Evolutionary conservation across 2,797 vertebrate species (phyloP).

Genomic region (Brachymystax lenok): DNA sequence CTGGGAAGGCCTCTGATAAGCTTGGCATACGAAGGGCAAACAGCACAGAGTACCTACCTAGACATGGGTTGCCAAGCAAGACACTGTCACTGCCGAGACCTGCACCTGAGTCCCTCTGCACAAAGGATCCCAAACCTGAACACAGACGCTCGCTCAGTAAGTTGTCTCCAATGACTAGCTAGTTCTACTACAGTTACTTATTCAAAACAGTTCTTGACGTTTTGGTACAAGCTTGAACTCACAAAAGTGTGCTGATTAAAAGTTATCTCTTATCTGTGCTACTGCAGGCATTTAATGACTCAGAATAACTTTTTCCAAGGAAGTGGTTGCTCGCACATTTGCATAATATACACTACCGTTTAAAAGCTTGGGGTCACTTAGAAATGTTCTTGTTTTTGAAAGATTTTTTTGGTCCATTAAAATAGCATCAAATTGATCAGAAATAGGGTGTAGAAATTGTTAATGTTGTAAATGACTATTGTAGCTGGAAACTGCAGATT

Average conservation of each 20-base stretch:
- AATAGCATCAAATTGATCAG: too few relatives aligned
- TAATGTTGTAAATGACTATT: too few relatives aligned
- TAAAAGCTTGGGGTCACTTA: too few relatives aligned
- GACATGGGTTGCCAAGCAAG: conserved; percentile 55
- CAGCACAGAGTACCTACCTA: conserved; percentile 84
- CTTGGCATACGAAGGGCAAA: conserved; percentile 80
- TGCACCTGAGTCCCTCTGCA: conserved; percentile 62
- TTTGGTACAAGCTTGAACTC: background rate
- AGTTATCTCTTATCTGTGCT: background rate
- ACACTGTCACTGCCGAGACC: conserved; percentile 69
- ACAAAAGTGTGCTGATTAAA: background rate
- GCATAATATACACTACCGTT: too few relatives aligned
- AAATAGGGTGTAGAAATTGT: too few relatives aligned
- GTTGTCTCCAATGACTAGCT: conserved; percentile 47
- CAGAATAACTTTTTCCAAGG: background rate
- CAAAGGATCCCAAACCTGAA: conserved; percentile 79
- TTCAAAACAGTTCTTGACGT: background rate
- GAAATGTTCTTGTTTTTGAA: too few relatives aligned
- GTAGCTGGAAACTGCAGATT: too few relatives aligned
- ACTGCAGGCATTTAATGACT: background rate
- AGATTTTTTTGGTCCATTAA: too few relatives aligned
- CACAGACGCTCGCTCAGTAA: conserved; percentile 93
- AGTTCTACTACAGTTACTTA: too few relatives aligned
- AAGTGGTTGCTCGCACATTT: background rate
- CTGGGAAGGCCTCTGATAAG: conserved; percentile 56